These are phyloP conservation scores for Torymus texanus DNA, from an alignment of 2,888 invertebrate species.

Conservation along the genomic window DNA sequence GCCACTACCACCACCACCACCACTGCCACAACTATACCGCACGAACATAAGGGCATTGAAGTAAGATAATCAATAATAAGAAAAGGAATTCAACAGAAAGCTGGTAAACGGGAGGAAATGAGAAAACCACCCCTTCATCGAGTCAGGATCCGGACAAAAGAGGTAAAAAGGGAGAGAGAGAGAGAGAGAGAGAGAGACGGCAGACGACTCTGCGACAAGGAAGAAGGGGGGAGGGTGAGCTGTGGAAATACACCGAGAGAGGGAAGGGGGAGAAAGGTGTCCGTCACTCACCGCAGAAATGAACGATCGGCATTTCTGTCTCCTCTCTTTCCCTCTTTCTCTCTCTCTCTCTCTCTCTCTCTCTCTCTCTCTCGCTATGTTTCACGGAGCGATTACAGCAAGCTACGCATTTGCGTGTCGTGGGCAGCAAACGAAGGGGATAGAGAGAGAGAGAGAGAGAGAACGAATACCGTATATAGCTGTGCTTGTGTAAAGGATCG, in stretches of 20 bases:
- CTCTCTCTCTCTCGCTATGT: no score
- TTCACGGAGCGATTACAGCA: constrained; percentile 22
- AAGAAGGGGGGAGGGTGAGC: constrained; percentile 5
- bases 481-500: constrained; percentile 51
- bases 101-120: constrained; percentile 61
- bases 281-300: constrained; percentile 58
- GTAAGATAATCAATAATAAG: constrained; percentile 56
- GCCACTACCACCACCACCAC: no score
- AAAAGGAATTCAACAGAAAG: constrained; percentile 53
- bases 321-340: constrained; percentile 35
- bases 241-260: no score
- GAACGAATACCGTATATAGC: neutral
- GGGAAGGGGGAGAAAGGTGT: constrained; percentile 49
- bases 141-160: constrained; percentile 59
- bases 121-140: constrained; percentile 62
- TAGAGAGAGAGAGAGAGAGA: constrained; percentile 47
- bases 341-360: constrained; percentile 9
- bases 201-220: constrained; percentile 27
- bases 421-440: constrained; percentile 28
- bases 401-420: constrained; percentile 47
- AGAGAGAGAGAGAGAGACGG: constrained; percentile 45
- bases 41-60: constrained; percentile 41
- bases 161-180: constrained; percentile 56
- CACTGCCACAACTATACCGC: no score
- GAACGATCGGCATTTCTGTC: constrained; percentile 60